Base-by-base conservation (phyloP, 2,888 invertebrate species). In the Arrhopalites spinosus region DNA sequence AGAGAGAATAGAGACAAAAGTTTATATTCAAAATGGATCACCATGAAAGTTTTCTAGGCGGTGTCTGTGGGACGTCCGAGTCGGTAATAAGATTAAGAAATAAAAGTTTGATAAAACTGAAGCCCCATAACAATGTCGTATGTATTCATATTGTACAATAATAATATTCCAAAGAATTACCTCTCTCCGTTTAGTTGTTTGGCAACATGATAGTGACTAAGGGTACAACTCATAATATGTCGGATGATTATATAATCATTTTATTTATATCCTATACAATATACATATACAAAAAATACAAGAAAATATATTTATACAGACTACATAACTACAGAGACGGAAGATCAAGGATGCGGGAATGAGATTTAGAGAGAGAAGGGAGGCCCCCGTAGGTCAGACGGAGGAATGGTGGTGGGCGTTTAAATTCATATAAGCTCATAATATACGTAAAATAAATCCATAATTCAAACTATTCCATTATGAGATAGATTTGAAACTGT, bases 391-490 rank as follows among this genome's bases (percentile, higher is more conserved):
- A 66, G 66, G 66, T 66, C 66, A 66, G 66, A 43, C 17, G 15
- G 45, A n/a, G n/a, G 5, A 50, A 8, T 66, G 36, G n/a, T 43
- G 66, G 66, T 66, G 66, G 66, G 66, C 66, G 66, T 66, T 66
- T 43, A 36, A 45, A n/a, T 20, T 25, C 64, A 66, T 29, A 29
- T 66, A 29, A 66, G 2, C 64, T 66, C 30, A 66, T 30, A 64
- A 30, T 64, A 11, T 23, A 67, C 30, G 30, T 74, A 47, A 67
- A 67, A 74, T 74, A 74, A 74, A 74, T 74, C 67, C 74, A 74
- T 67, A 74, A 74, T 74, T 74, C 74, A 67, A 59, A 75, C 36
- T 43, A 72, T 66, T 66, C 71, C 70, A 74, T 73, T 73, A 69
- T 70, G 70, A 69, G 56, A 74, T 74, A 63, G 70, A 69, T 61